Evolutionary conservation across 2,113 vertebrate species (phyloP).

Genomic region (Dinomys branickii): DNA sequence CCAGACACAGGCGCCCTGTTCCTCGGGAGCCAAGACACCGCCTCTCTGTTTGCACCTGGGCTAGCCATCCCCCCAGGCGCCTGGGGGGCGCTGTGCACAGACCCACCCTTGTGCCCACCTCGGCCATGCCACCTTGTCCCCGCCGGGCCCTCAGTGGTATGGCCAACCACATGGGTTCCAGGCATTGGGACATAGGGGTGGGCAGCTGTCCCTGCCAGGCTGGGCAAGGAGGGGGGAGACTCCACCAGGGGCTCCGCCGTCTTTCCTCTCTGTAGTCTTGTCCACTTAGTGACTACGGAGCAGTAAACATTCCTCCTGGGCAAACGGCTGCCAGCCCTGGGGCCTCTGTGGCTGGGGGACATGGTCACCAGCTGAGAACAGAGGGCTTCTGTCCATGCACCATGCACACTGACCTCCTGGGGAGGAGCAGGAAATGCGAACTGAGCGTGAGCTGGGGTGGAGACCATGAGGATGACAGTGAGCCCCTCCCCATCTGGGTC

Average conservation of each 20-base stretch:
- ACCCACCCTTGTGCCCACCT: neutral
- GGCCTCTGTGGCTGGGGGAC: neutral
- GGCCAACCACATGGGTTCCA: neutral
- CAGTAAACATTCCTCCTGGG: no score
- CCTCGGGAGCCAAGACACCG: slow-evolving; percentile 1
- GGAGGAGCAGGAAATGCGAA: neutral
- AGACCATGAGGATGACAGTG: neutral
- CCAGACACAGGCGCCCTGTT: slow-evolving; percentile 61
- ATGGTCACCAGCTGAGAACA: neutral
- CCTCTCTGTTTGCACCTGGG: slow-evolving; percentile 59
- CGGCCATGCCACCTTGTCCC: neutral
- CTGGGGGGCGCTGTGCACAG: neutral
- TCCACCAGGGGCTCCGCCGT: neutral
- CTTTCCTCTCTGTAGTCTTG: neutral
- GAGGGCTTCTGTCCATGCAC: neutral
- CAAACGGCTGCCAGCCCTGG: no score
- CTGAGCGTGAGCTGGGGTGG: no score
- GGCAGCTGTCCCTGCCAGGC: neutral
- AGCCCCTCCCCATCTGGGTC: neutral
- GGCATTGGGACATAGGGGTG: neutral
- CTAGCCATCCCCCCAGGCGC: neutral
- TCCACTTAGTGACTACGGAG: neutral
- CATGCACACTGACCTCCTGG: neutral
- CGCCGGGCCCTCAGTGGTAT: neutral
- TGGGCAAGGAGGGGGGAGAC: neutral